Percentiles rank a stretch among this genome's conserved stretches.
Evolutionary conservation across 2,888 invertebrate species (phyloP).

Genomic region (Ectemnius lituratus): DNA sequence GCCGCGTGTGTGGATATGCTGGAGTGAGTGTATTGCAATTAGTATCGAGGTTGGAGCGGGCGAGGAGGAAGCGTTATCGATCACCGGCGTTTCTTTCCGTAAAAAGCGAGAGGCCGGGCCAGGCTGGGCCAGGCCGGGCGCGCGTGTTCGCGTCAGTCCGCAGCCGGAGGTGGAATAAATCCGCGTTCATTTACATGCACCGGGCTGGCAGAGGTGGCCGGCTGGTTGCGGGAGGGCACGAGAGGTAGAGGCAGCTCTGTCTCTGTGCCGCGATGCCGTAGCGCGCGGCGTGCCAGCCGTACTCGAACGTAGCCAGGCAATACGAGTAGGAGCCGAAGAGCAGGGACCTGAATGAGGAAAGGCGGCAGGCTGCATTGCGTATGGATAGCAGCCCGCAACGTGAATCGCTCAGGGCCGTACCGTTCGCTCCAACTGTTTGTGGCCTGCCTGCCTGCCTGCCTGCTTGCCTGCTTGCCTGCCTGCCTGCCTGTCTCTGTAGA

Average conservation of each 20-base stretch:
- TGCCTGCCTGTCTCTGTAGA: too few relatives aligned
- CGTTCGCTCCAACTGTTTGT: slow-evolving; percentile 15
- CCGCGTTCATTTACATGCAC: slow-evolving; percentile 54
- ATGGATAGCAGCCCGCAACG: slow-evolving; percentile 24
- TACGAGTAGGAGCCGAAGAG: slow-evolving; percentile 42
- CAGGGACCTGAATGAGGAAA: slow-evolving; percentile 51
- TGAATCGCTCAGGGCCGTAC: slow-evolving; percentile 36
- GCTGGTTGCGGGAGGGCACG: too few relatives aligned
- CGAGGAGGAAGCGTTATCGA: slow-evolving; percentile 30
- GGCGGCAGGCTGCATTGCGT: slow-evolving; percentile 29
- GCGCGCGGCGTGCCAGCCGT: neutral
- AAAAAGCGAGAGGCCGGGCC: slow-evolving; percentile 13
- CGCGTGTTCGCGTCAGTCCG: slow-evolving; percentile 13
- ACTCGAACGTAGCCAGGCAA: slow-evolving; percentile 34
- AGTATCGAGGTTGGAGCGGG: slow-evolving; percentile 19
- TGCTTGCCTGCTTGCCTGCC: too few relatives aligned
- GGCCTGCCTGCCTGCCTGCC: too few relatives aligned
- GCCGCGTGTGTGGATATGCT: too few relatives aligned
- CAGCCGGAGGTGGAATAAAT: slow-evolving; percentile 55
- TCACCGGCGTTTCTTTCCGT: slow-evolving; percentile 25
- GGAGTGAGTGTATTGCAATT: slow-evolving; percentile 42
- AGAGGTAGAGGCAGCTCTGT: too few relatives aligned
- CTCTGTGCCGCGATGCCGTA: too few relatives aligned
- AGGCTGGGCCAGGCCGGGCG: neutral
- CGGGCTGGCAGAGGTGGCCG: slow-evolving; percentile 19